Percentiles rank a stretch among this genome's conserved stretches.
These are phyloP conservation scores for Myioborus melanocephalus DNA, from an alignment of 2,797 vertebrate genomes.

Conservation along the genomic window DNA sequence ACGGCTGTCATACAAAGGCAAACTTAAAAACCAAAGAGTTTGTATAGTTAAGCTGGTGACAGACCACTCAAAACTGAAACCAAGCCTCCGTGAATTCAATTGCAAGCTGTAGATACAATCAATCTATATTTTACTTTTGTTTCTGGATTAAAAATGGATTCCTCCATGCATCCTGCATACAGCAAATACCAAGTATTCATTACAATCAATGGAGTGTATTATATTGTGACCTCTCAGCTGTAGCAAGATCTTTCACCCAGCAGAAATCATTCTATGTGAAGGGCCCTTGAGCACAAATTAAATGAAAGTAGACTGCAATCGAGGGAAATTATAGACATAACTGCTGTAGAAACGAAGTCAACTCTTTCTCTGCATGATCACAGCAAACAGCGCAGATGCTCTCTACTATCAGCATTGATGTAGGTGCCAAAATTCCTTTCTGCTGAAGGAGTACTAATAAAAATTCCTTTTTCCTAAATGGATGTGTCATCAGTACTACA, in stretches of 20 bases:
- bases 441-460: conserved; percentile 65
- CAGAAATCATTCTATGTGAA: conserved; percentile 70
- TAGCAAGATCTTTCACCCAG: conserved; percentile 68
- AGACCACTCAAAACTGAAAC: neutral
- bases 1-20: neutral
- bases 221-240: conserved; percentile 65
- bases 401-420: conserved; percentile 33
- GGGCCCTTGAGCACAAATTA: conserved; percentile 76
- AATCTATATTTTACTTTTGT: neutral
- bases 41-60: neutral
- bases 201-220: conserved; percentile 54
- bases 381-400: conserved; percentile 54
- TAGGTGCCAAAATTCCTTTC: conserved; percentile 56
- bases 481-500: conserved; percentile 43
- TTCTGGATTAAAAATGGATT: conserved; percentile 10
- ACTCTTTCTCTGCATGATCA: conserved; percentile 56
- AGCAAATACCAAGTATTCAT: conserved; percentile 51
- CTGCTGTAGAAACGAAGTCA: conserved; percentile 63
- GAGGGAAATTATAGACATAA: conserved; percentile 72
- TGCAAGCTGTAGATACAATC: neutral
- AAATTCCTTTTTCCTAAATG: conserved; percentile 63
- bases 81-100: neutral
- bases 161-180: neutral
- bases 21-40: neutral
- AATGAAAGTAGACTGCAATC: conserved; percentile 73